phyloP scores from a whole-genome alignment of 2,113 vertebrate genomes.

The Lutjanus erythropterus region DNA sequence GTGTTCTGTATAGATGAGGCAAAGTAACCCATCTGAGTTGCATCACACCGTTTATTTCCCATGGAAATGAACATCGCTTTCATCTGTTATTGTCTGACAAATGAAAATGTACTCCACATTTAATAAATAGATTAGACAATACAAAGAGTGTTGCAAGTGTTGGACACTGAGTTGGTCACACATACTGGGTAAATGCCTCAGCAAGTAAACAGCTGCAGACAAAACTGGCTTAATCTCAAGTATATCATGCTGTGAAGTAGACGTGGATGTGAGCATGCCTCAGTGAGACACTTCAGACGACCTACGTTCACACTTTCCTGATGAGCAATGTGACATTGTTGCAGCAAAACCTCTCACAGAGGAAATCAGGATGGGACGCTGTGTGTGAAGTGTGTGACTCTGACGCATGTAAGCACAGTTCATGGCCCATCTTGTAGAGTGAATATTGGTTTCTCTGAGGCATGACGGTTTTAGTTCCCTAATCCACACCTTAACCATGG shows the following conservation, averaged over 20 bases:
- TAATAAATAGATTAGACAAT: slow-evolving; percentile 2
- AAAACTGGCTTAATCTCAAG: not conserved
- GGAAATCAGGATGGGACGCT: not conserved
- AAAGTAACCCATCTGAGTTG: slow-evolving; percentile 1
- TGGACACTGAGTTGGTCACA: not conserved
- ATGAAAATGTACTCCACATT: not conserved
- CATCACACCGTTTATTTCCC: slow-evolving; percentile 22
- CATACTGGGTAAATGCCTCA: not conserved
- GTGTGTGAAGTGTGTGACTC: not conserved
- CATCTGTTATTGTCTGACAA: not conserved
- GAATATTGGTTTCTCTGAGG: not conserved
- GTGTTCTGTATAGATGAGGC: slow-evolving; percentile 34
- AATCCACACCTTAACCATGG: not conserved
- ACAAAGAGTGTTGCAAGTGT: not conserved
- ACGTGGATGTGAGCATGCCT: not conserved
- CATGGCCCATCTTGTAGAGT: not conserved
- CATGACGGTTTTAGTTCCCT: not conserved
- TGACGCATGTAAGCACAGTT: not conserved
- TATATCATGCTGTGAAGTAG: not conserved
- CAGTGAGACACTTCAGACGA: not conserved
- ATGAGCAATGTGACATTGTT: not conserved
- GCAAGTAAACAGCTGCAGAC: not conserved
- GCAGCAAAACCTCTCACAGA: not conserved
- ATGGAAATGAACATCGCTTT: not conserved
- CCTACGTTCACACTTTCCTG: not conserved